phyloP scores from a whole-genome alignment of 2,888 invertebrate genomes.

The Tenthredo scrophulariae region DNA sequence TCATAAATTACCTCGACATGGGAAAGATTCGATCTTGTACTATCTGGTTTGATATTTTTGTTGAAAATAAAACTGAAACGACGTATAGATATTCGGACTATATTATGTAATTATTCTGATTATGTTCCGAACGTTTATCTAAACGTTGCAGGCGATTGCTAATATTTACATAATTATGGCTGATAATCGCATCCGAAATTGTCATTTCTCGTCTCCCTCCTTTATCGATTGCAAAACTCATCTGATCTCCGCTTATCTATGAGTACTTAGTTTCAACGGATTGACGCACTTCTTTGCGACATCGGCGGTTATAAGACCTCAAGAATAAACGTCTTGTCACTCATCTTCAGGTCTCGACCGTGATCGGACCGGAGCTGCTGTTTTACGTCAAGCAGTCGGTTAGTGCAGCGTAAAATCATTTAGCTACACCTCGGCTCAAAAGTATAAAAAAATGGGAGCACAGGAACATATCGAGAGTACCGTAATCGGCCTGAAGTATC shows the following conservation, averaged over 20 bases:
- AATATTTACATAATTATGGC: not conserved
- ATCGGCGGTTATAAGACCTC: not conserved
- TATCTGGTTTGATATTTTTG: not conserved
- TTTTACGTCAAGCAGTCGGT: not conserved
- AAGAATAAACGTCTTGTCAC: not conserved
- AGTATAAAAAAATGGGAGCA: slow-evolving; percentile 53
- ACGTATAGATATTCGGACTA: too few relatives aligned
- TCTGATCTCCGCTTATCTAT: not conserved
- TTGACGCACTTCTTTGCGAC: not conserved
- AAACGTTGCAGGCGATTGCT: not conserved
- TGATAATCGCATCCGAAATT: not conserved
- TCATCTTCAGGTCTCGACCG: not conserved
- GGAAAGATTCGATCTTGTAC: not conserved
- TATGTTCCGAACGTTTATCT: not conserved
- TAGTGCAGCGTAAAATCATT: not conserved
- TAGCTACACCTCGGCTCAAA: not conserved
- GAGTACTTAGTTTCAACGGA: not conserved
- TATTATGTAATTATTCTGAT: not conserved
- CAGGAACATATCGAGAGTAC: slow-evolving; percentile 74
- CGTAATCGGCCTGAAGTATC: slow-evolving; percentile 80
- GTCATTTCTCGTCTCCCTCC: not conserved
- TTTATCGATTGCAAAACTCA: not conserved
- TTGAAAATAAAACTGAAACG: not conserved
- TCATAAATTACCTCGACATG: not conserved
- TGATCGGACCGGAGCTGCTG: not conserved